Evolutionary conservation across 1,140 invertebrate species (phyloP).

Genomic region (Orchestia grillus): DNA sequence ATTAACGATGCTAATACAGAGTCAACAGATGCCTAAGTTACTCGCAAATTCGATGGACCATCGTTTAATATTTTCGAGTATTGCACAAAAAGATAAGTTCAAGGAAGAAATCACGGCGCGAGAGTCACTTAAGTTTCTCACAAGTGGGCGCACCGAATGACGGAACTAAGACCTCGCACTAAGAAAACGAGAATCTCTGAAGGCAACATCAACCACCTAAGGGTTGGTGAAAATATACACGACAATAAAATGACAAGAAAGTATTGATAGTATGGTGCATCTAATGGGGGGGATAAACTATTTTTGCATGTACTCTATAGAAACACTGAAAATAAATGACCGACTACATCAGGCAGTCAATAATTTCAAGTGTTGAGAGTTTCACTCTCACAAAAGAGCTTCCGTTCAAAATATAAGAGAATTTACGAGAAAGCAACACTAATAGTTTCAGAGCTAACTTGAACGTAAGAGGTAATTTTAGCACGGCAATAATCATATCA

Average conservation of each 20-base stretch:
- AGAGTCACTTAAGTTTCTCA: background rate
- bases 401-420: background rate
- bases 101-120: background rate
- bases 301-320: background rate
- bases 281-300: background rate
- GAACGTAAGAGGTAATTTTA: background rate
- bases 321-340: background rate
- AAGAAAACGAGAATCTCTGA: background rate
- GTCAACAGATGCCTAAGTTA: background rate
- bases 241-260: background rate
- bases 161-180: background rate
- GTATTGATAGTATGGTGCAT: background rate
- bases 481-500: background rate
- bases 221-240: background rate
- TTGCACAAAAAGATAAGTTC: background rate
- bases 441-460: background rate
- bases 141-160: background rate
- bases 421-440: background rate
- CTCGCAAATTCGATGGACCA: background rate
- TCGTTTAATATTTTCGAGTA: conserved; percentile 17
- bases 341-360: background rate
- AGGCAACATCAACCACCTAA: background rate
- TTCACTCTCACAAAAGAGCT: background rate
- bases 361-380: background rate
- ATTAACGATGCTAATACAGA: background rate